Evolutionary conservation across 1,140 invertebrate species (phyloP).

Genomic region (Drosophila malerkotliana): DNA sequence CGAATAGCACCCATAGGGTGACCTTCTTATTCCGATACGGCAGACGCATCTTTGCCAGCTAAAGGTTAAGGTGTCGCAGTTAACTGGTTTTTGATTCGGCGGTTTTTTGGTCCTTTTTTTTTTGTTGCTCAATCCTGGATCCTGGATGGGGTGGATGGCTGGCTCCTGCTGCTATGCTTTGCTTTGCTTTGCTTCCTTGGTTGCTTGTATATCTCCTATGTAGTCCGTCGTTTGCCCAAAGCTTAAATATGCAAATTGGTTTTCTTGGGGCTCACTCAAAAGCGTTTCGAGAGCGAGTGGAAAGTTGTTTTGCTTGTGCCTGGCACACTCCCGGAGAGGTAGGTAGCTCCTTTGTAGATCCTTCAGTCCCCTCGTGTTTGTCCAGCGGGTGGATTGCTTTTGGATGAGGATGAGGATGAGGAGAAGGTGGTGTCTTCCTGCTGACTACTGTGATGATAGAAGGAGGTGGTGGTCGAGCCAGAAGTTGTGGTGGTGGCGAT

Average conservation of each 20-base stretch:
- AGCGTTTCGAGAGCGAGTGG: slow-evolving; percentile 15
- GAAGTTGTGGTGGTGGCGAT: too few species aligned
- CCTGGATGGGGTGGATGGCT: neutral
- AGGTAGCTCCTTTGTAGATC: neutral
- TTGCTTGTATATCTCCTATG: slow-evolving; percentile 3
- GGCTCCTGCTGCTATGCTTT: neutral
- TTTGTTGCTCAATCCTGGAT: too few species aligned
- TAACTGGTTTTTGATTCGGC: slow-evolving; percentile 50
- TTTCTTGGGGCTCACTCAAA: slow-evolving; percentile 53
- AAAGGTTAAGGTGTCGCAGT: slow-evolving; percentile 15
- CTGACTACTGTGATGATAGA: slow-evolving; percentile 6
- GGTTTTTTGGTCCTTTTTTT: neutral
- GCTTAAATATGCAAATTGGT: slow-evolving; percentile 79
- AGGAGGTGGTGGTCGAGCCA: neutral
- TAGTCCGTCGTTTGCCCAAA: slow-evolving; percentile 44
- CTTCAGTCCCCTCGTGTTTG: slow-evolving; percentile 25
- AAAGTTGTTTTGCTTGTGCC: slow-evolving; percentile 44
- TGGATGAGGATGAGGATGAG: neutral
- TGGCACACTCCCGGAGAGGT: slow-evolving; percentile 23
- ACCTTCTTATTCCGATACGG: slow-evolving; percentile 81
- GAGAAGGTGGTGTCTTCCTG: neutral
- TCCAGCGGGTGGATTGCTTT: slow-evolving; percentile 2
- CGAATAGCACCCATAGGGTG: slow-evolving; percentile 80
- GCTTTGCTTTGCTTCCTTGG: neutral
- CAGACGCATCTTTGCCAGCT: slow-evolving; percentile 66